These are phyloP conservation scores for Dicyrtoma fusca DNA, from an alignment of 2,888 invertebrate species.

Conservation along the genomic window DNA sequence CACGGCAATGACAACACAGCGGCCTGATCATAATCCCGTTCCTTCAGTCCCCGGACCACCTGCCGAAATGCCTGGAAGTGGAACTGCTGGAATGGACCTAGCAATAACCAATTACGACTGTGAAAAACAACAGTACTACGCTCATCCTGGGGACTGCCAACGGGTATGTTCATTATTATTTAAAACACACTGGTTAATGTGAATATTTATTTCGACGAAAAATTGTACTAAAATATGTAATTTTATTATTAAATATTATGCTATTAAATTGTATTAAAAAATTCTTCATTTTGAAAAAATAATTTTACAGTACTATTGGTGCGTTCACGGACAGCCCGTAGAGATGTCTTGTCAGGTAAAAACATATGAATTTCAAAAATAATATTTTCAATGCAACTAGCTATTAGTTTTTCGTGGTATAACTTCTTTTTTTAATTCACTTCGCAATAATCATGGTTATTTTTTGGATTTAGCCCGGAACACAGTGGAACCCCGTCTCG, in stretches of 20 bases:
- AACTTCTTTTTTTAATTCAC: not conserved
- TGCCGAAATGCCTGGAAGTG: slow-evolving; percentile 10
- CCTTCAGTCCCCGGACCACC: slow-evolving; percentile 17
- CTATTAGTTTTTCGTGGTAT: too few relatives aligned
- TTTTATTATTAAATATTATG: too few relatives aligned
- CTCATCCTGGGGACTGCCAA: slow-evolving; percentile 53
- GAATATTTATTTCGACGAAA: slow-evolving; percentile 28
- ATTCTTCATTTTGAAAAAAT: too few relatives aligned
- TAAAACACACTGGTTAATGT: too few relatives aligned
- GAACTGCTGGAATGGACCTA: slow-evolving; percentile 46
- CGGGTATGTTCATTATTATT: slow-evolving; percentile 44
- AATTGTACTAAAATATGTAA: too few relatives aligned
- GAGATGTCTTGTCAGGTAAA: slow-evolving; percentile 70
- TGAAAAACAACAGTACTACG: slow-evolving; percentile 51
- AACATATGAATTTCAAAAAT: not conserved
- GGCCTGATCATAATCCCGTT: not conserved
- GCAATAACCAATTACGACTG: slow-evolving; percentile 46
- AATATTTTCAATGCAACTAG: not conserved
- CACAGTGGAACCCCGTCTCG: slow-evolving; percentile 72
- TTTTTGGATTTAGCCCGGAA: slow-evolving; percentile 64
- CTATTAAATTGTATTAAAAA: too few relatives aligned
- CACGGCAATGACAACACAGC: slow-evolving; percentile 47
- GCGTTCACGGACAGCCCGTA: slow-evolving; percentile 75
- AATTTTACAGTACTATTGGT: slow-evolving; percentile 76
- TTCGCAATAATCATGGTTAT: too few relatives aligned